phyloP scores from a whole-genome alignment of 2,888 invertebrate genomes.

The Drosophila affinis region DNA sequence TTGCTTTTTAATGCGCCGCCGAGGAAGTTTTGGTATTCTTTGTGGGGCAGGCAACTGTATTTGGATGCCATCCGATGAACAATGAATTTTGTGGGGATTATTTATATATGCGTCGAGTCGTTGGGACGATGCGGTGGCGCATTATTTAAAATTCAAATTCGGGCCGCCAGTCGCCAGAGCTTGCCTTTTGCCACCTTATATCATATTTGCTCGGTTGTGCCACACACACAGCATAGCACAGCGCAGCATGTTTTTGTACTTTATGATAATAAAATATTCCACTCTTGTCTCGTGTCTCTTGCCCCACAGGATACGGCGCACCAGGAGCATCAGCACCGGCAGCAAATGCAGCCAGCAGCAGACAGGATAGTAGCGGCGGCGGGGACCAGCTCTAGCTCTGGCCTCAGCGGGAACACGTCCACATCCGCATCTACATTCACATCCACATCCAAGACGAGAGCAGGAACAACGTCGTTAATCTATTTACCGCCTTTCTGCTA shows the following conservation, averaged over 20 bases:
- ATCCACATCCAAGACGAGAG: slow-evolving; percentile 67
- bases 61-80: slow-evolving; percentile 64
- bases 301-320: slow-evolving; percentile 55
- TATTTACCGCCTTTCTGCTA: slow-evolving; percentile 81
- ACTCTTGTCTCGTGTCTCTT: slow-evolving; percentile 72
- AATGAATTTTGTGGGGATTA: slow-evolving; percentile 75
- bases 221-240: neutral
- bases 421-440: slow-evolving; percentile 44
- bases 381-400: slow-evolving; percentile 27
- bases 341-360: slow-evolving; percentile 46
- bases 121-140: slow-evolving; percentile 55
- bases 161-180: slow-evolving; percentile 47
- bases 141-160: slow-evolving; percentile 72
- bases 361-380: slow-evolving; percentile 35
- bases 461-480: slow-evolving; percentile 78
- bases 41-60: slow-evolving; percentile 55
- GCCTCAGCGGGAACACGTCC: slow-evolving; percentile 22
- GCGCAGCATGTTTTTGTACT: slow-evolving; percentile 40
- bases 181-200: slow-evolving; percentile 56
- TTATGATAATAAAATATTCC: slow-evolving; percentile 75
- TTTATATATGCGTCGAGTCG: slow-evolving; percentile 45
- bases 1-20: slow-evolving; percentile 79
- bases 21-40: slow-evolving; percentile 68
- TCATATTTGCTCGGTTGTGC: slow-evolving; percentile 44
- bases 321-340: slow-evolving; percentile 31